Evolutionary conservation across 2,797 vertebrate species (phyloP).

Genomic region (Sebastolobus altivelis): DNA sequence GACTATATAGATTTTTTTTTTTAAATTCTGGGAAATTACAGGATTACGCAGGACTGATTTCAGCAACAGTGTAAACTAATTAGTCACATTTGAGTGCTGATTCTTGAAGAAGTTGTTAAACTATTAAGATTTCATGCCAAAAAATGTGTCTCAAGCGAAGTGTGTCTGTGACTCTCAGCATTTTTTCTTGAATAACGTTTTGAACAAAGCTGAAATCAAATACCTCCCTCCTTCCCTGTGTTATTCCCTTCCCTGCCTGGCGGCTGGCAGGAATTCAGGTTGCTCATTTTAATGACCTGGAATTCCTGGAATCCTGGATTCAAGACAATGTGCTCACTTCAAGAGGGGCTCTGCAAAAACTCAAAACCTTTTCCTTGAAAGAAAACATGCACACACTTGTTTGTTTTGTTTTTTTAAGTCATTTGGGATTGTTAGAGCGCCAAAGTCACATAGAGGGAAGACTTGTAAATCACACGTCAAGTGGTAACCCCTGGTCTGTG

Average conservation of each 20-base stretch:
- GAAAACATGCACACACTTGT: slow-evolving; percentile 31
- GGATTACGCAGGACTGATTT: slow-evolving; percentile 8
- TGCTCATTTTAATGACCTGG: slow-evolving; percentile 85
- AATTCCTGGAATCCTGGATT: slow-evolving; percentile 86
- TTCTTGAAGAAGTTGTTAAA: background rate
- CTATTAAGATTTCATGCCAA: background rate
- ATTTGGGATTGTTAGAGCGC: slow-evolving; percentile 52
- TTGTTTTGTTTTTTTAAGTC: slow-evolving; percentile 9
- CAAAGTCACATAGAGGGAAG: slow-evolving; percentile 68
- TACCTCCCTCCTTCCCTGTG: slow-evolving; percentile 45
- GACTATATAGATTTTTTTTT: background rate
- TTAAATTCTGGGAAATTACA: background rate
- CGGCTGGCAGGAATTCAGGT: slow-evolving; percentile 82
- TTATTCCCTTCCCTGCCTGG: slow-evolving; percentile 75
- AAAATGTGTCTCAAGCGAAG: background rate
- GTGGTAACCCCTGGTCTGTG: slow-evolving; percentile 75
- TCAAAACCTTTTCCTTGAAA: slow-evolving; percentile 52
- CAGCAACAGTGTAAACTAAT: background rate
- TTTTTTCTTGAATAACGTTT: slow-evolving; percentile 40
- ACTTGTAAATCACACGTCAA: slow-evolving; percentile 75
- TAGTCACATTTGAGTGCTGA: background rate
- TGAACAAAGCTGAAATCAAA: slow-evolving; percentile 74
- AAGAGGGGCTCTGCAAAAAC: slow-evolving; percentile 58
- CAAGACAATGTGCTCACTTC: slow-evolving; percentile 79
- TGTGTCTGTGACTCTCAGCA: slow-evolving; percentile 14